Evolutionary conservation across 2,797 vertebrate species (phyloP), one percentile per base, ranked within the genome.

Genomic region (Carapus acus): DNA sequence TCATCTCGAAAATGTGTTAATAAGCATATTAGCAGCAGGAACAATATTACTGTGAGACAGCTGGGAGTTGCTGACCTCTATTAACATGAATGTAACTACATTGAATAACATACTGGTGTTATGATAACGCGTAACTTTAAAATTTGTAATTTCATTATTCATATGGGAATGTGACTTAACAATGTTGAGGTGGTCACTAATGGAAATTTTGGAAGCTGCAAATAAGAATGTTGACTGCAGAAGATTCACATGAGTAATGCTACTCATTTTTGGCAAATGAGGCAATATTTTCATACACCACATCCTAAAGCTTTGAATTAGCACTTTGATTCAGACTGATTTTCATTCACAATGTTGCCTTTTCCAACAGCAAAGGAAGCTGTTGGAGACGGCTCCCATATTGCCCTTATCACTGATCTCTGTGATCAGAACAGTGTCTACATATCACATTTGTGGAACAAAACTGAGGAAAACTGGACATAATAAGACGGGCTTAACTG

Each of bases 271-370:
- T 4, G 47, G 33, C 49, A 33, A 43, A 43, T 46, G 39, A 54
- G 47, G 17, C 21, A n/a, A 21, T 42, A 57, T 29, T 43, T 65
- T 33, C 58, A 45, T 22, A 29, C 7, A 40, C 42, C 39, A 56
- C 62, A 62, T 68, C 43, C 43, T 34, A 61, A 39, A 67, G 53
- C 20, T 19, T 49, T 40, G 42, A 41, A 29, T 67, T 67, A 55
- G 55, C 55, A n/a, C 64, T 69, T 71, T 70, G 58, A 77, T 74
- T 72, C 42, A 6, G 29, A 53, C 57, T 58, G 66, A 70, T 74
- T 74, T 66, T 52, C 54, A 67, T 76, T 69, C 76, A 74, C 58
- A 34, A 22, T 33, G 49, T 54, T 15, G 43, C 53, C 54, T 66
- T 62, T 66, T 31, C 62, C 33, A 48, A 41, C 47, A 61, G 76